Conservation (phyloP, 2,888 invertebrate species). For the Ormyrus nitidulus region DNA sequence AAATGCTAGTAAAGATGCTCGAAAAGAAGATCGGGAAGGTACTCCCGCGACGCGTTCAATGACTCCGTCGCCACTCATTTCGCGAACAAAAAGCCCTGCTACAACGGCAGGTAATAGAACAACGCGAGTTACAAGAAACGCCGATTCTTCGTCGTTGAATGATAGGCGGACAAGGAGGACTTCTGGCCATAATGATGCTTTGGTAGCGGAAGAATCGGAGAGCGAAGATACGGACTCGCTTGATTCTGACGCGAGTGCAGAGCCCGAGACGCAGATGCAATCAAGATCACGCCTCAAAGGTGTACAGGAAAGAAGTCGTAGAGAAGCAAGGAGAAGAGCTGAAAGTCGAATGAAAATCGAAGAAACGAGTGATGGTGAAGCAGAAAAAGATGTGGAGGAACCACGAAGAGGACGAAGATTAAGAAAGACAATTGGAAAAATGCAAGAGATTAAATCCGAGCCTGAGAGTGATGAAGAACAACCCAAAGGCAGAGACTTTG, state of each 20-base stretch:
- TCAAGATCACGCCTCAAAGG: slow-evolving; percentile 55
- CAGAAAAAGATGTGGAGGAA: slow-evolving; percentile 65
- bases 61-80: slow-evolving; percentile 81
- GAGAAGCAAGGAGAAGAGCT: slow-evolving; percentile 72
- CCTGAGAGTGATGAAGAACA: slow-evolving; percentile 77
- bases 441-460: slow-evolving; percentile 74
- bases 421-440: slow-evolving; percentile 73
- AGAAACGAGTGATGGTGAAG: slow-evolving; percentile 70
- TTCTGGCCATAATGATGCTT: slow-evolving; percentile 79
- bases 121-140: slow-evolving; percentile 70
- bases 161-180: slow-evolving; percentile 76
- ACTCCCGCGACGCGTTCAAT: slow-evolving; percentile 78
- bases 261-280: slow-evolving; percentile 62
- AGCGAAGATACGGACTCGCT: slow-evolving; percentile 78
- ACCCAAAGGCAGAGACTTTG: slow-evolving; percentile 85
- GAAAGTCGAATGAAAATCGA: slow-evolving; percentile 76
- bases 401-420: slow-evolving; percentile 68
- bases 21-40: slow-evolving; percentile 63
- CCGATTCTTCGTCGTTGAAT: slow-evolving; percentile 62
- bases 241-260: slow-evolving; percentile 74
- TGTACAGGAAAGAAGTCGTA: slow-evolving; percentile 69
- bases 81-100: slow-evolving; percentile 82
- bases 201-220: slow-evolving; percentile 79
- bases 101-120: slow-evolving; percentile 77
- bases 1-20: slow-evolving; percentile 60